A percentile compares a stretch with the other conserved stretches of the same genome.
Conservation (phyloP, 2,113 vertebrate species). For the Jacana jacana region DNA sequence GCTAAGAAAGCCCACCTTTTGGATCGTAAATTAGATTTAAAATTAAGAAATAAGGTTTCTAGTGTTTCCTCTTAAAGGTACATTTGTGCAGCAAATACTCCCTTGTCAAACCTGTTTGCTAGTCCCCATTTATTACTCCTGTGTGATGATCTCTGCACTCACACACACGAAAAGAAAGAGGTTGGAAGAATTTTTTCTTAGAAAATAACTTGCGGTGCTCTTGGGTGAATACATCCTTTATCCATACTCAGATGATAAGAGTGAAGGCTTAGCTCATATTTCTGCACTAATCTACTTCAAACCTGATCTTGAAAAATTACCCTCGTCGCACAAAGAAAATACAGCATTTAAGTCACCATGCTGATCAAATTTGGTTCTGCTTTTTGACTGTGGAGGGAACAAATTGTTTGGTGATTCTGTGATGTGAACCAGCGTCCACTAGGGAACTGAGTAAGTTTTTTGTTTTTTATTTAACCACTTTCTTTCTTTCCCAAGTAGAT, state of each 20-base stretch:
- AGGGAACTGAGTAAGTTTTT: constrained; percentile 44
- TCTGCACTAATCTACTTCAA: constrained; percentile 68
- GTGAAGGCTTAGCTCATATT: constrained; percentile 64
- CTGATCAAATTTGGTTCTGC: constrained; percentile 67
- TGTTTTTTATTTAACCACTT: neutral
- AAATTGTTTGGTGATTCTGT: constrained; percentile 53
- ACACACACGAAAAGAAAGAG: neutral
- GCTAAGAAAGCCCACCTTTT: neutral
- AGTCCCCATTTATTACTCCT: neutral
- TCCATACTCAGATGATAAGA: constrained; percentile 65
- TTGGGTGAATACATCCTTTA: constrained; percentile 62
- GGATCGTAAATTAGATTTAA: constrained; percentile 1
- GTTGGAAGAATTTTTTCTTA: neutral
- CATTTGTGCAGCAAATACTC: neutral
- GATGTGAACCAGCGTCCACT: constrained; percentile 24
- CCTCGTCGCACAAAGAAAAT: constrained; percentile 61
- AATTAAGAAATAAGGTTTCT: constrained; percentile 29
- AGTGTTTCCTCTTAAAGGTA: neutral
- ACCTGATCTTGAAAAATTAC: constrained; percentile 73
- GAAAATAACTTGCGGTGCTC: constrained; percentile 62
- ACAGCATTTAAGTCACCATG: constrained; percentile 60
- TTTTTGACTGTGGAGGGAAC: constrained; percentile 55
- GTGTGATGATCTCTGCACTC: neutral
- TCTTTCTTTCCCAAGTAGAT: constrained; percentile 2
- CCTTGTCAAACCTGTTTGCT: constrained; percentile 28